Base-by-base conservation (phyloP, 2,797 vertebrate genomes). In the Onychomys leucogaster region DNA sequence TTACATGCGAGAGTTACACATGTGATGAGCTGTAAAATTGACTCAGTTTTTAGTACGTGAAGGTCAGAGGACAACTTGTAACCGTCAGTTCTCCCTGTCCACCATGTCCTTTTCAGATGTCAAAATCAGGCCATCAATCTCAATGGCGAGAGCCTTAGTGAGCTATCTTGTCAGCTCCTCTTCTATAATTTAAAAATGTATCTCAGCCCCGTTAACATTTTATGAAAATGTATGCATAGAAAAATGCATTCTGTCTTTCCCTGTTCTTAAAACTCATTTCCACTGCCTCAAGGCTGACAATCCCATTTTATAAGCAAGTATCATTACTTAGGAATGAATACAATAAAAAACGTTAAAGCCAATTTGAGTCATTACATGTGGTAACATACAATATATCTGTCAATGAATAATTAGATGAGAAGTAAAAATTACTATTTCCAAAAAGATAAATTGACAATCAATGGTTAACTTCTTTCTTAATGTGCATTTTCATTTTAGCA, bases 261-360 rank as follows among this genome's bases (percentile, higher is more conserved):
- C 32, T 90, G 63, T 86, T 90, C 65, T 81, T 27, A 89, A 55
- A 95, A 59, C 41, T 95, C 65, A 94, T 91, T 96, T 85, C 67
- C n/a, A 63, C 57, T 88, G 16, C 34, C 67, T 43, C 61, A 63
- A 85, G 71, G 27, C 73, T 88, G 65, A 85, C 49, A 92, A 59
- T 75, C 43, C 27, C 32, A n/a, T 73, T 21, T 88, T 57, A 78
- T 69, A 84, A 93, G 41, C 13, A 91, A 32, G 19, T 75, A 93
- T 87, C 49, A 90, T 89, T 61, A 87, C 59, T 94, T 80, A 94
- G 86, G 25, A 16, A 32, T 85, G 89, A 97, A 84, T 88, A 84
- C 16, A 78, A 78, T 76, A 92, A 97, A 97, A 95, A 91, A 32
- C 67, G 69, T 34, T 96, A 78, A 92, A 75, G 59, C 16, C 59